phyloP scores from a whole-genome alignment of 1,140 invertebrate genomes.

The Drosophila tani region DNA sequence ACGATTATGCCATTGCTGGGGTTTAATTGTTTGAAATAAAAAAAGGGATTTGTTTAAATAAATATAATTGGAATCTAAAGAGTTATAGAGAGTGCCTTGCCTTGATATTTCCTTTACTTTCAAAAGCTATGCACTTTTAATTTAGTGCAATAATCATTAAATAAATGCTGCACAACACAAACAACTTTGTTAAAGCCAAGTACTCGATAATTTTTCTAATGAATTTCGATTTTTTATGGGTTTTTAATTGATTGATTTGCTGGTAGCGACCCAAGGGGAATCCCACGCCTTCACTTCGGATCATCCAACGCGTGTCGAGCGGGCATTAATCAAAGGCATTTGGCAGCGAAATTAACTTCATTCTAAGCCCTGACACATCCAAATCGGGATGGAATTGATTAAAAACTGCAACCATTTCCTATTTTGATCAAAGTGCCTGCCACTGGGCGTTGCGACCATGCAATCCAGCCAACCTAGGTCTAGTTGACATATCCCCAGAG shows the following conservation, averaged over 20 bases:
- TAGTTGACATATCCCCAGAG: slow-evolving; percentile 32
- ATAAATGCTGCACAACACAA: background rate
- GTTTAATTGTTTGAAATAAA: background rate
- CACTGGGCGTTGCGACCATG: slow-evolving; percentile 60
- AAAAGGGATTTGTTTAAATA: background rate
- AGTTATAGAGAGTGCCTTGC: too few relatives aligned
- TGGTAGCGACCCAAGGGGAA: slow-evolving; percentile 15
- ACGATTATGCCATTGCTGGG: background rate
- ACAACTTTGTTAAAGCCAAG: slow-evolving; percentile 16
- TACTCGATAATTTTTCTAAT: slow-evolving; percentile 34
- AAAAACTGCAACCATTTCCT: slow-evolving; percentile 55
- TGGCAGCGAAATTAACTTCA: slow-evolving; percentile 34
- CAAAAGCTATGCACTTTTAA: background rate
- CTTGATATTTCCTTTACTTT: background rate
- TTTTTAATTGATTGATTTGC: slow-evolving; percentile 69
- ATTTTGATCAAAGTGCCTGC: slow-evolving; percentile 18
- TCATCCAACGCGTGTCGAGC: slow-evolving; percentile 51
- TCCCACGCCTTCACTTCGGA: slow-evolving; percentile 49
- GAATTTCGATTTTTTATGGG: slow-evolving; percentile 47
- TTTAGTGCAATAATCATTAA: background rate
- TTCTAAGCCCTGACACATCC: slow-evolving; percentile 25
- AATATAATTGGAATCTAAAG: too few relatives aligned
- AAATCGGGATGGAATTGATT: slow-evolving; percentile 56
- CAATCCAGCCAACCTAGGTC: slow-evolving; percentile 15
- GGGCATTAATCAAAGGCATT: slow-evolving; percentile 56